These are phyloP conservation scores for Larimichthys crocea DNA, from an alignment of 2,113 vertebrate species.

Conservation along the genomic window DNA sequence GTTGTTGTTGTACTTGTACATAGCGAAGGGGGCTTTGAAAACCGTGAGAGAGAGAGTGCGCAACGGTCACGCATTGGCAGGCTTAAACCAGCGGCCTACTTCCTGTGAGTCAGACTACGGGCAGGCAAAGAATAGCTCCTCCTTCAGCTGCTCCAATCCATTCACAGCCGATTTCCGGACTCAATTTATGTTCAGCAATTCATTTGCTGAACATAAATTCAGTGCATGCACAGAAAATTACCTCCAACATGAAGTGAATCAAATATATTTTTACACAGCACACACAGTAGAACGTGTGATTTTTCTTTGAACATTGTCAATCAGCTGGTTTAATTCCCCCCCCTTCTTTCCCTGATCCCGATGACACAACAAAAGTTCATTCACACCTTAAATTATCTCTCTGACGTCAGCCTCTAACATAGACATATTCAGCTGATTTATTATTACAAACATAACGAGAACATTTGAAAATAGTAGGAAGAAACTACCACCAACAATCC, in stretches of 20 bases:
- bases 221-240: not conserved
- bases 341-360: not conserved
- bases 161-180: not conserved
- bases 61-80: too few species aligned
- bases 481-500: not conserved
- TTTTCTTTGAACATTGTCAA: not conserved
- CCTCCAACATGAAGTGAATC: too few species aligned
- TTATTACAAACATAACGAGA: not conserved
- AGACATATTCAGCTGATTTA: not conserved
- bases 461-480: not conserved
- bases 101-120: too few species aligned
- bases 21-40: too few species aligned
- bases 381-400: not conserved
- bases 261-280: not conserved
- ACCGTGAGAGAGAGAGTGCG: too few species aligned
- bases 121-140: not conserved
- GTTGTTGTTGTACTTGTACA: too few species aligned
- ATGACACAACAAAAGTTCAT: not conserved
- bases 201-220: not conserved
- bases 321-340: not conserved
- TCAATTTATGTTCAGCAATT: conserved; percentile 2
- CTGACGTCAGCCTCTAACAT: not conserved
- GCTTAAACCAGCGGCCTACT: too few species aligned
- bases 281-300: not conserved
- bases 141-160: not conserved